Base-by-base conservation (phyloP, 2,113 vertebrate species). In the Ceuthmochares aereus region DNA sequence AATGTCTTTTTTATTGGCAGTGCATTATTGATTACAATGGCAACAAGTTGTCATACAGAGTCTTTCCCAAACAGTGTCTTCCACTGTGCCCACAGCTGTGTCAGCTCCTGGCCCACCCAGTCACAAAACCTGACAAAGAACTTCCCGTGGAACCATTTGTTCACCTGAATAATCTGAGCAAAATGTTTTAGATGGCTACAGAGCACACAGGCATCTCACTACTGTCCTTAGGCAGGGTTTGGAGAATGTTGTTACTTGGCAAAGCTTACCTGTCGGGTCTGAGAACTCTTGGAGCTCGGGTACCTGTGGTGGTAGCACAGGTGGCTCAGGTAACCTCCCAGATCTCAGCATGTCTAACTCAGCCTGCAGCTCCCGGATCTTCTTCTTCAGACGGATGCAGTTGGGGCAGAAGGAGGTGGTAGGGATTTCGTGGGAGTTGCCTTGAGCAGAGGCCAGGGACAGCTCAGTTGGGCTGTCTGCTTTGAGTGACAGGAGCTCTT, bases 401-500 rank as follows among this genome's bases (percentile, higher is more conserved):
- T 99, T 99, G 66, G 99, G 99, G 91, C 99, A 99, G 94, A 99
- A 99, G 51, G 99, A 99, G 34, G 99, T 99, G 91, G 99, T 99
- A 68, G 99, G 98, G 12, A 98, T 98, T 96, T 98, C 98, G 1
- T 98, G 97, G 20, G 97, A 94, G 67, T 98, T 98, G 67, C 96
- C 97, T 70, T 97, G 97, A 2, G 74, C 75, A 11, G 96, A 97
- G 7, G 96, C 94, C 32, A 98, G 91, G 2, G 97, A 97, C 64
- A 98, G 97, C 90, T 99, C 98, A 0, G 98, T 98, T 0, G 98
- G 98, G 76, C 99, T 98, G 90, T 99, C 99, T 37, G 98, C 97
- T 97, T 98, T 99, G 89, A 99, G 95, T 4, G 98, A 97, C 2
- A 98, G 80, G 30, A 95, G 98, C 40, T 98, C 98, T 70, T 98